A percentile compares a stretch with the other conserved stretches of the same genome.
Conservation (phyloP, 2,113 vertebrate genomes). For the Verasper variegatus region DNA sequence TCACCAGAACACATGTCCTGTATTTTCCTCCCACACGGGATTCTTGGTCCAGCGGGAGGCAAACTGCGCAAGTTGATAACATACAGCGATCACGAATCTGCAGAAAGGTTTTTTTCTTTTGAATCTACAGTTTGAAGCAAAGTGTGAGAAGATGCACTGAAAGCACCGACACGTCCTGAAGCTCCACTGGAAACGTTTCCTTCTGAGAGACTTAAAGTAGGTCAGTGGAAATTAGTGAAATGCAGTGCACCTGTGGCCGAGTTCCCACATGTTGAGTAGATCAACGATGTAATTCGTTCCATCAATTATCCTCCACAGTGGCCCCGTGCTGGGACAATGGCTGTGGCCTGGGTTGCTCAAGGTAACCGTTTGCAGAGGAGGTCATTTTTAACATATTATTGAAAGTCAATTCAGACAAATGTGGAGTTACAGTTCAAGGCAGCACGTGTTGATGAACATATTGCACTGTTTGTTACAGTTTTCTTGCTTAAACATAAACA, state of each 20-base stretch:
- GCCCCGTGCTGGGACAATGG: slow-evolving; percentile 1
- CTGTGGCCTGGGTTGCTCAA: slow-evolving; percentile 17
- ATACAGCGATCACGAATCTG: no score
- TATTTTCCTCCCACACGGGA: not conserved
- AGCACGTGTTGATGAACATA: slow-evolving; percentile 1
- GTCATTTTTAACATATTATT: slow-evolving; percentile 35
- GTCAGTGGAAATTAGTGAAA: slow-evolving; percentile 46
- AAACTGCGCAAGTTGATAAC: not conserved
- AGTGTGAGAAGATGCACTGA: not conserved
- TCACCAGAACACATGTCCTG: not conserved
- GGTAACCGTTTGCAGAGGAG: slow-evolving; percentile 16
- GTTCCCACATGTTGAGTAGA: slow-evolving; percentile 43
- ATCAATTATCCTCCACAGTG: slow-evolving; percentile 39
- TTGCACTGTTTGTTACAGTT: not conserved
- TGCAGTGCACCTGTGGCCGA: slow-evolving; percentile 42
- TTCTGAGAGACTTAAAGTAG: slow-evolving; percentile 38
- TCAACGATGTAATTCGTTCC: slow-evolving; percentile 50
- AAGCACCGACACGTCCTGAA: not conserved
- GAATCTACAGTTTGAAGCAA: not conserved
- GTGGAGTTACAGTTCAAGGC: slow-evolving; percentile 9
- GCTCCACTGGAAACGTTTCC: slow-evolving; percentile 5
- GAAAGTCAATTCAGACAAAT: slow-evolving; percentile 13
- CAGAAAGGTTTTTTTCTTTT: not conserved
- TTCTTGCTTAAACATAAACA: not conserved
- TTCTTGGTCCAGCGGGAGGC: not conserved